These are phyloP conservation scores for Neoitamus cyanurus DNA, from an alignment of 2,888 invertebrate genomes.

Conservation along the genomic window DNA sequence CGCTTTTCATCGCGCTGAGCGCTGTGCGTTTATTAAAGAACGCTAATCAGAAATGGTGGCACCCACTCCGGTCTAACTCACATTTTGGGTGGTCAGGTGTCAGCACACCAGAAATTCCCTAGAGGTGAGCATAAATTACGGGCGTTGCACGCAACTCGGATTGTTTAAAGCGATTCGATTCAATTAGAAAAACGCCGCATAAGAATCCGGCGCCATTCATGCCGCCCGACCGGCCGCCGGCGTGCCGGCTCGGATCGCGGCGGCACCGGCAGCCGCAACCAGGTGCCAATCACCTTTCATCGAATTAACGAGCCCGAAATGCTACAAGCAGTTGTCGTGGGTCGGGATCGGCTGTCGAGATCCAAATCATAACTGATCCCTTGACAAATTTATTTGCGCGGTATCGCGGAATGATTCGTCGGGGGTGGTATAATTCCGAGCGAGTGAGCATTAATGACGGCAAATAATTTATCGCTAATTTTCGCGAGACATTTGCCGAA, in stretches of 20 bases:
- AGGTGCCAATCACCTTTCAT: not conserved
- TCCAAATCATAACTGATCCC: not conserved
- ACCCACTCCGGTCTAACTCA: conserved; percentile 5
- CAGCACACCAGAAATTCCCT: not conserved
- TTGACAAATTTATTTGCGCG: not conserved
- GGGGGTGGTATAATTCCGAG: not conserved
- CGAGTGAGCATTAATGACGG: not conserved
- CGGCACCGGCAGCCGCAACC: not conserved
- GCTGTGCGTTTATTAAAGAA: not conserved
- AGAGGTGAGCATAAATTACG: not conserved
- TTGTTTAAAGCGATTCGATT: not conserved
- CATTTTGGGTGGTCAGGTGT: conserved; percentile 24
- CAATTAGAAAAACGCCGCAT: not conserved
- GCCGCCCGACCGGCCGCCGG: not conserved
- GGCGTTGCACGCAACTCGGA: not conserved
- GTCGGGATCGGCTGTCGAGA: not conserved
- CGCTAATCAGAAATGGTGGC: not conserved
- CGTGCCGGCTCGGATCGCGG: not conserved
- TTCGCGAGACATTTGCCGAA: not conserved
- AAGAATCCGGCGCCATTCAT: not conserved
- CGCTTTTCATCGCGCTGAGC: not conserved
- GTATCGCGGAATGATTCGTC: not conserved
- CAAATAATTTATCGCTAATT: not conserved
- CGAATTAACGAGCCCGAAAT: not conserved
- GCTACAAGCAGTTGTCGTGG: not conserved